Percentiles rank a stretch among this genome's conserved stretches.
These are phyloP conservation scores for Tamandua tetradactyla DNA, from an alignment of 2,797 vertebrate genomes.

Conservation along the genomic window DNA sequence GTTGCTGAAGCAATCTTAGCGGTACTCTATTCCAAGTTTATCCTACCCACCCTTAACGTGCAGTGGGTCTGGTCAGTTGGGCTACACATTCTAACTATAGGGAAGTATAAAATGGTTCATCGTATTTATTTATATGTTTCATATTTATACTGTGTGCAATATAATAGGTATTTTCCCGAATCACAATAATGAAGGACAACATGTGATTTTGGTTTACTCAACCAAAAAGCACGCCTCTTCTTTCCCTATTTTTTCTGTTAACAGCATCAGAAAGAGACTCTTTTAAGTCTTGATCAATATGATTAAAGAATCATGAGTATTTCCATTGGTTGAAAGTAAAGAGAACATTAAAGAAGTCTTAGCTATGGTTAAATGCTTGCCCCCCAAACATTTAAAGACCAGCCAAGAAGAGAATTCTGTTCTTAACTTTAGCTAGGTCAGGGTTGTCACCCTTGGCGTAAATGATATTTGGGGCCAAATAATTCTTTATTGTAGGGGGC, in stretches of 20 bases:
- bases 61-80: neutral
- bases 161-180: neutral
- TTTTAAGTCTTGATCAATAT: neutral
- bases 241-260: neutral
- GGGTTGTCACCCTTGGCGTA: neutral
- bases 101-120: neutral
- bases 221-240: neutral
- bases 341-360: neutral
- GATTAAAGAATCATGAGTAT: constrained; percentile 7
- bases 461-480: neutral
- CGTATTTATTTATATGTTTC: neutral
- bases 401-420: neutral
- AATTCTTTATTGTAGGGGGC: neutral
- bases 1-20: neutral
- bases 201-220: neutral
- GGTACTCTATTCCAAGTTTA: neutral
- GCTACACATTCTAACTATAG: neutral
- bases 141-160: neutral
- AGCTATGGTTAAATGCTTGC: neutral
- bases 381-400: neutral
- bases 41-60: neutral
- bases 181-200: neutral
- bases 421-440: neutral
- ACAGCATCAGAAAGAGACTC: neutral
- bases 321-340: neutral